phyloP scores from a whole-genome alignment of 2,888 invertebrate species.

The Tachystola acroxantha region DNA sequence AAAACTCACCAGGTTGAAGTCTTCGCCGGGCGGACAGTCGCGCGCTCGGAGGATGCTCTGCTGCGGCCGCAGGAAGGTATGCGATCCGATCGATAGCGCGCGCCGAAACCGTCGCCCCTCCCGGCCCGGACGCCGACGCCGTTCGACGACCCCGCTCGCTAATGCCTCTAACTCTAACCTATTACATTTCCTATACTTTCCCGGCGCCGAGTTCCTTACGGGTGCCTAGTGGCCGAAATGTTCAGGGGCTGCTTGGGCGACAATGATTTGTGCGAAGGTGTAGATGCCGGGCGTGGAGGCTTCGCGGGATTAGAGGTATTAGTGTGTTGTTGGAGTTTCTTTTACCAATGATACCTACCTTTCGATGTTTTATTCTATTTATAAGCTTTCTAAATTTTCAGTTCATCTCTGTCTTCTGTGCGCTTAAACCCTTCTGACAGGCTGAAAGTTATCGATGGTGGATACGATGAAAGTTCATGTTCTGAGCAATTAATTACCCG shows the following conservation, averaged over 20 bases:
- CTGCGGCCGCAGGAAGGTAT: constrained; percentile 96
- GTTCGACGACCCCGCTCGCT: constrained; percentile 70
- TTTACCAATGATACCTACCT: too few relatives aligned
- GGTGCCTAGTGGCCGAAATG: constrained; percentile 7
- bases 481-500: neutral
- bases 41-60: constrained; percentile 95
- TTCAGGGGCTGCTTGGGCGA: constrained; percentile 5
- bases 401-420: too few relatives aligned
- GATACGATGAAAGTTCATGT: neutral
- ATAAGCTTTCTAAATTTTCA: too few relatives aligned
- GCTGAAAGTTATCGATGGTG: neutral
- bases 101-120: constrained; percentile 73
- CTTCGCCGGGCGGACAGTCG: constrained; percentile 81
- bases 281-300: neutral
- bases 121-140: constrained; percentile 70
- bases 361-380: too few relatives aligned
- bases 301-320: neutral
- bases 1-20: constrained; percentile 88
- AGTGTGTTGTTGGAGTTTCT: too few relatives aligned
- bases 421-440: too few relatives aligned
- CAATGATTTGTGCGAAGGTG: constrained; percentile 3
- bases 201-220: neutral
- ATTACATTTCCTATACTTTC: constrained; percentile 14
- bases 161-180: constrained; percentile 50
- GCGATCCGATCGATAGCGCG: constrained; percentile 72